These are phyloP conservation scores for Larimichthys crocea DNA, from an alignment of 2,113 vertebrate species.

Conservation along the genomic window DNA sequence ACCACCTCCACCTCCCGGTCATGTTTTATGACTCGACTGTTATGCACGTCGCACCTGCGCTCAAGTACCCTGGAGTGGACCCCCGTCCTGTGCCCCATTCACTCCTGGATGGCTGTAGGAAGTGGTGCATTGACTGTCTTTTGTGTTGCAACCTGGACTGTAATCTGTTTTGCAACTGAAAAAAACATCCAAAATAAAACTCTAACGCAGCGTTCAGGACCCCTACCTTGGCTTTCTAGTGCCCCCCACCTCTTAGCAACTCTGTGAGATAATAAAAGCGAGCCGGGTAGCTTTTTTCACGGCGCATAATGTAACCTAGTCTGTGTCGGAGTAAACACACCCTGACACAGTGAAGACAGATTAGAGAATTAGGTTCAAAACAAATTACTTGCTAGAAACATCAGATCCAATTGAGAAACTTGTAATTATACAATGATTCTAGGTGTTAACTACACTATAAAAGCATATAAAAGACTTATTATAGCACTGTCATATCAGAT, in stretches of 20 bases:
- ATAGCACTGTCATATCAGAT: neutral
- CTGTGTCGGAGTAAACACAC: conserved; percentile 49
- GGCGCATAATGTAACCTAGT: conserved; percentile 46
- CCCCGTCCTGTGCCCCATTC: conserved; percentile 76
- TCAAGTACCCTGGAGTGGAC: conserved; percentile 68
- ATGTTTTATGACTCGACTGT: conserved; percentile 65
- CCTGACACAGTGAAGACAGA: conserved; percentile 47
- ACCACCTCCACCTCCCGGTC: neutral
- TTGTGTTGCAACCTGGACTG: conserved; percentile 82
- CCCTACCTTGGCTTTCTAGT: conserved; percentile 80
- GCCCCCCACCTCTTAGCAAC: conserved; percentile 47
- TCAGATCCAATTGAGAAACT: neutral
- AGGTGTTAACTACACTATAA: neutral
- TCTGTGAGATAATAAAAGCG: conserved; percentile 50
- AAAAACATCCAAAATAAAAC: conserved; percentile 84
- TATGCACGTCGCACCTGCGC: conserved; percentile 81
- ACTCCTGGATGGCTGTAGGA: conserved; percentile 81
- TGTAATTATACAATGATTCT: neutral
- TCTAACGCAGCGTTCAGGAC: conserved; percentile 78
- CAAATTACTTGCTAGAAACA: conserved; percentile 13
- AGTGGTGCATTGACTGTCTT: conserved; percentile 80
- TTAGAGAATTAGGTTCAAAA: conserved; percentile 39
- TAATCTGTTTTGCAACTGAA: conserved; percentile 89
- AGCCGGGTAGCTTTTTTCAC: conserved; percentile 58
- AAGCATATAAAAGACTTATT: neutral